These are phyloP conservation scores for Chloroceryle amazona DNA, from an alignment of 2,797 vertebrate genomes.

Conservation along the genomic window DNA sequence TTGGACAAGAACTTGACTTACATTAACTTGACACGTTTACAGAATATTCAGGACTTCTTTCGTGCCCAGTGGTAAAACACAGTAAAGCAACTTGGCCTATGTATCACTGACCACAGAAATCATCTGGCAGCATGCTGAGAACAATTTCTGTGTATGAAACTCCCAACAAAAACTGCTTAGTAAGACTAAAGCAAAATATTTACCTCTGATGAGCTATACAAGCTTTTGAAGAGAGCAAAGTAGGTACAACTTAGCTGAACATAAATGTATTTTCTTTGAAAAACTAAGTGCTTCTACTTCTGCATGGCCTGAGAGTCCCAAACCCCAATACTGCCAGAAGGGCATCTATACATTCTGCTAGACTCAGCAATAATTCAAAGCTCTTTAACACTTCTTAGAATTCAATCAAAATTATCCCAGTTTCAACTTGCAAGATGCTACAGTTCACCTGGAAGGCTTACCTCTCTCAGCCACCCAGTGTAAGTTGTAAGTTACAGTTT, in stretches of 20 bases:
- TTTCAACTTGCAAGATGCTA: not conserved
- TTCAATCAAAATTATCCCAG: not conserved
- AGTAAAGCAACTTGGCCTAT: not conserved
- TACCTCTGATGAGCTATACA: not conserved
- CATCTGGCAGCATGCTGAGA: not conserved
- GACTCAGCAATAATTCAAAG: not conserved
- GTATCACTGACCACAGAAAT: not conserved
- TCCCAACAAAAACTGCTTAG: not conserved
- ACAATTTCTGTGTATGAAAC: not conserved
- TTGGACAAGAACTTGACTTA: not conserved
- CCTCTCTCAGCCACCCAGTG: not conserved
- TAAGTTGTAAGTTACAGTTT: not conserved
- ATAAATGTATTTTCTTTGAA: not conserved
- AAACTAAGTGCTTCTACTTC: not conserved
- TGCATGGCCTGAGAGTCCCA: not conserved
- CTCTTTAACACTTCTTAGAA: not conserved
- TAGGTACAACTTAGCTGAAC: not conserved
- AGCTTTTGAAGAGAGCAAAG: not conserved
- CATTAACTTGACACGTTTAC: not conserved
- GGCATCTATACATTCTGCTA: not conserved
- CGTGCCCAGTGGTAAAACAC: not conserved
- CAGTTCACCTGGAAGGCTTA: not conserved
- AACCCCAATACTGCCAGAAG: not conserved
- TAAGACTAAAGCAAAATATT: not conserved
- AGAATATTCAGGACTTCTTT: not conserved